phyloP scores from a whole-genome alignment of 2,888 invertebrate genomes.

The Sarcophaga rosellei region DNA sequence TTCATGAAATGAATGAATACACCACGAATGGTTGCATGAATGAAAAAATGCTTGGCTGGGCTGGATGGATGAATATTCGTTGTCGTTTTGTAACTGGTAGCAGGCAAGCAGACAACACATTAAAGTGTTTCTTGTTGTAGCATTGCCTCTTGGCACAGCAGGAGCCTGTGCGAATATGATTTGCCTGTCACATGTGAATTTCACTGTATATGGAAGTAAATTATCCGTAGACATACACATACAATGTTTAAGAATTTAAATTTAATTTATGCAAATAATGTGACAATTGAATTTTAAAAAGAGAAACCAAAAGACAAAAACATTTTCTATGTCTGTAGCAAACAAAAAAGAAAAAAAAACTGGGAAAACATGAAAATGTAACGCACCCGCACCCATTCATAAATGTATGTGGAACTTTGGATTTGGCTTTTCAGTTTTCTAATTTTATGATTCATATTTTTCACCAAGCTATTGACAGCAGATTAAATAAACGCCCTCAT shows the following conservation, averaged over 20 bases:
- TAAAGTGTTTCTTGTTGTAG: slow-evolving; percentile 9
- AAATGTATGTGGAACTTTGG: background rate
- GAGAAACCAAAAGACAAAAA: too few species aligned
- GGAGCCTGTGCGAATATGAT: slow-evolving; percentile 40
- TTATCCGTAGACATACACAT: background rate
- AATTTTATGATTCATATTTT: slow-evolving; percentile 39
- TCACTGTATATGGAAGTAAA: background rate
- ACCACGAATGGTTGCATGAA: background rate
- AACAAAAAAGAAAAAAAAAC: too few species aligned
- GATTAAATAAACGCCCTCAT: slow-evolving; percentile 31
- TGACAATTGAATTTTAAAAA: slow-evolving; percentile 10
- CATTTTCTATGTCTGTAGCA: too few species aligned
- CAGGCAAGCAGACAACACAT: slow-evolving; percentile 10
- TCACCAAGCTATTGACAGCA: slow-evolving; percentile 18
- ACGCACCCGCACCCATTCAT: slow-evolving; percentile 45
- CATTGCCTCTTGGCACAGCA: slow-evolving; percentile 32
- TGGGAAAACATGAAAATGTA: background rate
- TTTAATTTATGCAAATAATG: slow-evolving; percentile 13
- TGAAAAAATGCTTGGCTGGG: background rate
- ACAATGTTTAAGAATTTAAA: background rate
- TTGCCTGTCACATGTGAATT: slow-evolving; percentile 26
- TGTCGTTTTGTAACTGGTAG: slow-evolving; percentile 23
- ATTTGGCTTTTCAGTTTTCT: background rate
- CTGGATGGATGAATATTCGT: slow-evolving; percentile 18
- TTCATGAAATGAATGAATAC: slow-evolving; percentile 3